Evolutionary conservation across 1,140 invertebrate species (phyloP).

Genomic region (Tetragnatha versicolor): DNA sequence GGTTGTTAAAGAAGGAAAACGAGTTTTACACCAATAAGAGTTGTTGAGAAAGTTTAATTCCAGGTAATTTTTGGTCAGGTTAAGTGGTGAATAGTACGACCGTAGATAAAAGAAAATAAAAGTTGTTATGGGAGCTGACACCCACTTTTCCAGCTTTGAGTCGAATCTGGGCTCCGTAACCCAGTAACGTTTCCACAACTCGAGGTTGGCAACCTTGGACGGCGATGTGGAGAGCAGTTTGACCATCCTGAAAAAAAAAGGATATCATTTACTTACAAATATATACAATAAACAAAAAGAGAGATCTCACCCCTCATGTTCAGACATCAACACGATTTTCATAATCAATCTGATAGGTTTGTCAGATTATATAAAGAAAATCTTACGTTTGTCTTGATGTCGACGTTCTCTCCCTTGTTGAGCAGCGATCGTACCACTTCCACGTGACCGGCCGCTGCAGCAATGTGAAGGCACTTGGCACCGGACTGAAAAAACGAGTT

Average conservation of each 20-base stretch:
- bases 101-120: too few relatives aligned
- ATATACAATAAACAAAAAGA: too few relatives aligned
- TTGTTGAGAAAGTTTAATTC: too few relatives aligned
- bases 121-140: too few relatives aligned
- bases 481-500: constrained; percentile 72
- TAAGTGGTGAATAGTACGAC: too few relatives aligned
- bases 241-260: constrained; percentile 79
- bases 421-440: constrained; percentile 96
- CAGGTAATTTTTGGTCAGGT: too few relatives aligned
- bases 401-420: constrained; percentile 94
- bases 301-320: too few relatives aligned
- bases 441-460: constrained; percentile 90
- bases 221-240: constrained; percentile 98
- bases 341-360: too few relatives aligned
- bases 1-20: too few relatives aligned
- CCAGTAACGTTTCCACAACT: constrained; percentile 94
- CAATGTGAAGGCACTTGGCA: constrained; percentile 90
- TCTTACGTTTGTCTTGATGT: constrained; percentile 89
- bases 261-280: neutral
- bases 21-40: too few relatives aligned
- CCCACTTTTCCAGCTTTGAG: constrained; percentile 76
- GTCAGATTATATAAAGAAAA: neutral
- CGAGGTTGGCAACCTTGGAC: constrained; percentile 94
- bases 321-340: too few relatives aligned
- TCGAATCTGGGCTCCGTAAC: constrained; percentile 96